A percentile compares a stretch with the other conserved stretches of the same genome.
Conservation (phyloP, 2,797 vertebrate species). For the Manis crassicaudata region DNA sequence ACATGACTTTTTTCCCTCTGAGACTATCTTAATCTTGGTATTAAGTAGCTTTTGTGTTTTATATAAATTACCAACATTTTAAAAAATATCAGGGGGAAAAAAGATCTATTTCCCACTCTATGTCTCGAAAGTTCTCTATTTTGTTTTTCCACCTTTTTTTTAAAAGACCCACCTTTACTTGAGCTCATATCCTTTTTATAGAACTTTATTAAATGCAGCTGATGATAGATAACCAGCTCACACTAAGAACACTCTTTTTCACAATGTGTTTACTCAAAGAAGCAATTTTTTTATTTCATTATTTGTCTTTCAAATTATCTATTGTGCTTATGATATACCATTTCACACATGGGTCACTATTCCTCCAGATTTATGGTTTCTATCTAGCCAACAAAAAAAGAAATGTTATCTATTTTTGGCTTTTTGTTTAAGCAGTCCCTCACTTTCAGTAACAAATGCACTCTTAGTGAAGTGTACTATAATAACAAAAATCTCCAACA, state of each 20-base stretch:
- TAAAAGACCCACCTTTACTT: not conserved
- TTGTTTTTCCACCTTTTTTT: not conserved
- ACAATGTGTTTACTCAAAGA: not conserved
- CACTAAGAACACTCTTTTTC: not conserved
- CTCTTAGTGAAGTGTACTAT: not conserved
- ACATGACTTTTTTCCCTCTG: not conserved
- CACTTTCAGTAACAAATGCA: not conserved
- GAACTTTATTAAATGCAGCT: not conserved
- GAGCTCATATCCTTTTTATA: not conserved
- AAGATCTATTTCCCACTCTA: not conserved
- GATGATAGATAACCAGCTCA: not conserved
- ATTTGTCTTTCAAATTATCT: conserved; percentile 14
- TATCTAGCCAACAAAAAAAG: conserved; percentile 11
- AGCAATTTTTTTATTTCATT: not conserved
- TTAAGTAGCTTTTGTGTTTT: not conserved
- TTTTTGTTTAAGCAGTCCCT: not conserved
- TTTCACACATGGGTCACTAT: not conserved
- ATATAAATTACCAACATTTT: not conserved
- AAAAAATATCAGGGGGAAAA: not conserved
- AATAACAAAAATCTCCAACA: not conserved
- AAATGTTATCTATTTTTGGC: not conserved
- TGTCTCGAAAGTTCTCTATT: not conserved
- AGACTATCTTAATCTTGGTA: not conserved
- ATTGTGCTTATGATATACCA: not conserved
- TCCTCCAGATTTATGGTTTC: not conserved